Evolutionary conservation across 2,113 vertebrate species (phyloP).

Genomic region (Scartelaos histophorus): DNA sequence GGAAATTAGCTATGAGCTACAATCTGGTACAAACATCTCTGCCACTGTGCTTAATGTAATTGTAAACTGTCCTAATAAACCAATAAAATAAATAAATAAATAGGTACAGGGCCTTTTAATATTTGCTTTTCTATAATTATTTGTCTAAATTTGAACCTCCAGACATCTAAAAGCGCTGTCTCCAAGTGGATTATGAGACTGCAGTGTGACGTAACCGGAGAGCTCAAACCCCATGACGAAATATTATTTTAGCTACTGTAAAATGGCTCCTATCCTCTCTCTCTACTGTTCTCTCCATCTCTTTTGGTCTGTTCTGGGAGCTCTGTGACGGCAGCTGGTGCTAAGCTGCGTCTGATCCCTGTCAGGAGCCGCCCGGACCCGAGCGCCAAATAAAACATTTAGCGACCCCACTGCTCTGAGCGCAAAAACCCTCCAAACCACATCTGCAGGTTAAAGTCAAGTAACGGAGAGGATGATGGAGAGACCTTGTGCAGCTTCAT

Average conservation of each 20-base stretch:
- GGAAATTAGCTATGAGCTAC: no score
- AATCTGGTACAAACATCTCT: no score
- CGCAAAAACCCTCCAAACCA: conserved; percentile 40
- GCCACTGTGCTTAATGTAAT: no score
- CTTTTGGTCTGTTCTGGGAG: conserved; percentile 9
- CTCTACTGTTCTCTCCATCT: conserved; percentile 10
- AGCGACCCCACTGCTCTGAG: conserved; percentile 40
- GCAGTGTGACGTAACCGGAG: neutral
- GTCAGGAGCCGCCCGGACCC: conserved; percentile 48
- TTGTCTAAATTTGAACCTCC: no score
- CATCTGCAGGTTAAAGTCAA: conserved; percentile 50
- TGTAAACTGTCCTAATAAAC: no score
- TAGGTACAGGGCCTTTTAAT: no score
- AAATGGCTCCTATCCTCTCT: neutral
- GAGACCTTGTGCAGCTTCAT: conserved; percentile 9
- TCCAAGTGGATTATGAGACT: neutral
- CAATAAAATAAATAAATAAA: no score
- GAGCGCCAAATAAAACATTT: conserved; percentile 51
- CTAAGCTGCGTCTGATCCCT: conserved; percentile 51
- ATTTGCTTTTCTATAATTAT: no score
- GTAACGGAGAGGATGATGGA: conserved; percentile 50
- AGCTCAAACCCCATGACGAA: neutral
- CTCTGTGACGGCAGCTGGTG: conserved; percentile 46
- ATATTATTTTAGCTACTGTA: neutral
- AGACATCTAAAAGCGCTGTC: no score